Conservation (phyloP, 2,888 invertebrate species). For the Noctua janthe region DNA sequence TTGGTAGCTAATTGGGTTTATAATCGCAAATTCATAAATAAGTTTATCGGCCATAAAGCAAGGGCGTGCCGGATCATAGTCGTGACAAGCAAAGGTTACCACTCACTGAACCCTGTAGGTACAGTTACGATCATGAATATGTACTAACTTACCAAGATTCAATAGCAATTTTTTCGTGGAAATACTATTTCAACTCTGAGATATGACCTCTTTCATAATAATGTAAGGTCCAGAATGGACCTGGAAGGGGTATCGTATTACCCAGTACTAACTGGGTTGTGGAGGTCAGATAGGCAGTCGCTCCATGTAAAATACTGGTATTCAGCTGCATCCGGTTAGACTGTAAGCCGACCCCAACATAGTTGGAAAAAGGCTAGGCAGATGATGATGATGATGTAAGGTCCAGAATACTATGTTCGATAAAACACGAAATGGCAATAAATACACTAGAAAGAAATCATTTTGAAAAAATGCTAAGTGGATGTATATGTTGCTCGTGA, state of each 20-base stretch:
- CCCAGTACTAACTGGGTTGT: no score
- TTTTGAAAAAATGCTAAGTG: background rate
- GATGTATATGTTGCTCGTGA: background rate
- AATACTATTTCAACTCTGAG: background rate
- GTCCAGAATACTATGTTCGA: background rate
- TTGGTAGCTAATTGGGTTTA: constrained; percentile 23
- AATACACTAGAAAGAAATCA: background rate
- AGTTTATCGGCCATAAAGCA: constrained; percentile 12
- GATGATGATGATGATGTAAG: no score
- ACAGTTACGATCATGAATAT: background rate
- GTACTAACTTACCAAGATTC: background rate
- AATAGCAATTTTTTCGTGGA: background rate
- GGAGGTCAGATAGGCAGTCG: no score
- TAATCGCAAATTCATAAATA: constrained; percentile 26
- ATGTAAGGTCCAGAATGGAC: background rate
- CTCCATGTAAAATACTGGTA: no score
- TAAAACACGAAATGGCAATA: background rate
- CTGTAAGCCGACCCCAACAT: no score
- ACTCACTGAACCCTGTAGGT: constrained; percentile 49
- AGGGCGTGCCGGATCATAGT: constrained; percentile 38
- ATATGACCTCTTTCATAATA: background rate
- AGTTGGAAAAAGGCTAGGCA: no score
- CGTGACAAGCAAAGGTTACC: constrained; percentile 67
- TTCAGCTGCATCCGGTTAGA: no score
- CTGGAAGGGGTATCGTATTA: no score